phyloP scores from a whole-genome alignment of 2,797 vertebrate species.

The Parotocinclus haroldoi region DNA sequence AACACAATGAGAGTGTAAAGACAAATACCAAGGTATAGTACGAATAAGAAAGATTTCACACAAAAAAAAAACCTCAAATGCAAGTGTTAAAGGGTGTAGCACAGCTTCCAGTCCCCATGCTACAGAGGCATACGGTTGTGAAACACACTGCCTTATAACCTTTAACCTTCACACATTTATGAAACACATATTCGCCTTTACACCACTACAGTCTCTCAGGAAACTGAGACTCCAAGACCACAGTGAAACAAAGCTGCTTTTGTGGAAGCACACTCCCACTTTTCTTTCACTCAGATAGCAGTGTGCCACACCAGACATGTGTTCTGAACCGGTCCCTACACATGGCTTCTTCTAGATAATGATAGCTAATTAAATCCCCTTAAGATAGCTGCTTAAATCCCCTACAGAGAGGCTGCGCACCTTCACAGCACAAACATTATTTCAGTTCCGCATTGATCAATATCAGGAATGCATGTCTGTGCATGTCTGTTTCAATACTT shows the following conservation, averaged over 20 bases:
- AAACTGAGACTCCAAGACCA: constrained; percentile 32
- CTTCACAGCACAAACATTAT: constrained; percentile 29
- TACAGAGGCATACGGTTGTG: constrained; percentile 40
- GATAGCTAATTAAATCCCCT: constrained; percentile 19
- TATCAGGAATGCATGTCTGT: constrained; percentile 18
- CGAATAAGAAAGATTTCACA: constrained; percentile 2
- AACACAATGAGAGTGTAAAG: neutral
- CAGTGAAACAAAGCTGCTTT: constrained; percentile 56
- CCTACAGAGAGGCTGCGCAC: constrained; percentile 9
- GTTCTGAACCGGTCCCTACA: neutral
- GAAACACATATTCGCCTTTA: constrained; percentile 39
- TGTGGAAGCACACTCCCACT: constrained; percentile 48
- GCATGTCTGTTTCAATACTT: constrained; percentile 21
- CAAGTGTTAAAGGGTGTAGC: constrained; percentile 19
- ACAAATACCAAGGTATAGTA: neutral
- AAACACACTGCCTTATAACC: constrained; percentile 41
- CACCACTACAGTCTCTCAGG: constrained; percentile 18
- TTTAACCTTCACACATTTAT: constrained; percentile 48
- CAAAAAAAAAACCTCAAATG: neutral
- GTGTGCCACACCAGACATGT: constrained; percentile 14
- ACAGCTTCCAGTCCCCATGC: constrained; percentile 29
- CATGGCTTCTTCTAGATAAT: too few relatives aligned
- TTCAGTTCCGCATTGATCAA: constrained; percentile 29
- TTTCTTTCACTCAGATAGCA: constrained; percentile 34
- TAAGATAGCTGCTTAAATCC: constrained; percentile 23